phyloP scores from a whole-genome alignment of 2,113 vertebrate species.

The Rhinopithecus roxellana region DNA sequence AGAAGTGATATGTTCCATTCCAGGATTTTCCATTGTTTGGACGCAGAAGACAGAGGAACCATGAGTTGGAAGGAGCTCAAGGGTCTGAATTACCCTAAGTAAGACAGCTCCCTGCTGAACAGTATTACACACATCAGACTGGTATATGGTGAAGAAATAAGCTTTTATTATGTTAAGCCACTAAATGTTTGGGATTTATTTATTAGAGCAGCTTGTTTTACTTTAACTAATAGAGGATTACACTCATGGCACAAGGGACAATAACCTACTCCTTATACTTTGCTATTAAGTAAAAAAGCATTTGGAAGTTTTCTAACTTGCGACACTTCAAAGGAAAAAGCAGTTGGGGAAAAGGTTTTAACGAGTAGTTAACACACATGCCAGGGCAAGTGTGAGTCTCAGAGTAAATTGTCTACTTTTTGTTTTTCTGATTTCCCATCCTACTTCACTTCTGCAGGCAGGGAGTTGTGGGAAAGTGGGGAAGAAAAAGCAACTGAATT shows the following conservation, averaged over 20 bases:
- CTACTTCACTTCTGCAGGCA: neutral
- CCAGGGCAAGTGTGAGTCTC: neutral
- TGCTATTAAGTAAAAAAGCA: neutral
- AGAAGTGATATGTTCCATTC: neutral
- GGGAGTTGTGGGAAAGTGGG: neutral
- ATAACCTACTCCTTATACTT: neutral
- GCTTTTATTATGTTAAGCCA: neutral
- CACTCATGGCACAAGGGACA: neutral
- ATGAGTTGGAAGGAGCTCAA: neutral
- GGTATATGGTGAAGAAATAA: neutral
- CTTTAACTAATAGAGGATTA: neutral
- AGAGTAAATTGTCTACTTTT: neutral
- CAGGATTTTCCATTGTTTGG: neutral
- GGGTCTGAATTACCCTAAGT: neutral
- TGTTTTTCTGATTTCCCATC: neutral
- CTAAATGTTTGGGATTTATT: neutral
- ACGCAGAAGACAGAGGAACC: neutral
- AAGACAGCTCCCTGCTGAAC: neutral
- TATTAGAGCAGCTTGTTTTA: neutral
- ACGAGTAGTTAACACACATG: neutral
- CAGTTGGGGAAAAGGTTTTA: neutral
- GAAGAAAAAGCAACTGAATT: neutral
- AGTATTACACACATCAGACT: neutral
- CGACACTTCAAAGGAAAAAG: neutral
- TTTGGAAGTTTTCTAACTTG: neutral